Evolutionary conservation across 2,888 invertebrate genomes (phyloP).

Genomic region (Melolontha melolontha): DNA sequence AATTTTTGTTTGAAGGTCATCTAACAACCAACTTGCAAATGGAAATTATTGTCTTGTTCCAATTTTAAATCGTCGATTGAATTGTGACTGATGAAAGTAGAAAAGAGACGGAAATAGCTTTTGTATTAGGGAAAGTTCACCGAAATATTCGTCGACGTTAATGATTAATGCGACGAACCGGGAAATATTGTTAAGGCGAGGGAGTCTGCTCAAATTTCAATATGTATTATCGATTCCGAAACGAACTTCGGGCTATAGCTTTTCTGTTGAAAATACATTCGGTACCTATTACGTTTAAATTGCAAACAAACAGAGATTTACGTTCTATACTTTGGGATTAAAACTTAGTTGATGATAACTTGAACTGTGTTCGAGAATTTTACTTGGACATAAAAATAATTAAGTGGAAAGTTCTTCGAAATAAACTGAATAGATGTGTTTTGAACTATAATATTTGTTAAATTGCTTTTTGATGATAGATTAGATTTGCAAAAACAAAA

Average conservation of each 20-base stretch:
- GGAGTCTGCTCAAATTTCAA: constrained; percentile 9
- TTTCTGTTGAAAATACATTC: neutral
- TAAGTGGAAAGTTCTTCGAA: too few species aligned
- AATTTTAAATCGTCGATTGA: constrained; percentile 1
- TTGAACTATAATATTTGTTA: too few species aligned
- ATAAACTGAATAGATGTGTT: too few species aligned
- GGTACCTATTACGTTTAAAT: too few species aligned
- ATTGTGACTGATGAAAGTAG: neutral
- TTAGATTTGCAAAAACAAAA: too few species aligned
- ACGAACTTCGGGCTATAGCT: constrained; percentile 1
- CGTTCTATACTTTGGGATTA: too few species aligned
- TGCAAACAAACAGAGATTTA: too few species aligned
- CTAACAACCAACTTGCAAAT: neutral
- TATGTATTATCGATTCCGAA: constrained; percentile 15
- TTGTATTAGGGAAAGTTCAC: neutral
- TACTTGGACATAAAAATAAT: too few species aligned
- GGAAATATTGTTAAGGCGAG: constrained; percentile 11
- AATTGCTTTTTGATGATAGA: too few species aligned
- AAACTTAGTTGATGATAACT: too few species aligned
- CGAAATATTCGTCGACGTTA: constrained; percentile 12
- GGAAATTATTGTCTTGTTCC: neutral
- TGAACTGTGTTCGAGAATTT: too few species aligned
- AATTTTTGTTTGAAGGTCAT: too few species aligned
- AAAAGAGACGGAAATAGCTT: neutral
- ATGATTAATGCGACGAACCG: constrained; percentile 12